Conservation (phyloP, 2,888 invertebrate species). For the Cheilosia scutellata region DNA sequence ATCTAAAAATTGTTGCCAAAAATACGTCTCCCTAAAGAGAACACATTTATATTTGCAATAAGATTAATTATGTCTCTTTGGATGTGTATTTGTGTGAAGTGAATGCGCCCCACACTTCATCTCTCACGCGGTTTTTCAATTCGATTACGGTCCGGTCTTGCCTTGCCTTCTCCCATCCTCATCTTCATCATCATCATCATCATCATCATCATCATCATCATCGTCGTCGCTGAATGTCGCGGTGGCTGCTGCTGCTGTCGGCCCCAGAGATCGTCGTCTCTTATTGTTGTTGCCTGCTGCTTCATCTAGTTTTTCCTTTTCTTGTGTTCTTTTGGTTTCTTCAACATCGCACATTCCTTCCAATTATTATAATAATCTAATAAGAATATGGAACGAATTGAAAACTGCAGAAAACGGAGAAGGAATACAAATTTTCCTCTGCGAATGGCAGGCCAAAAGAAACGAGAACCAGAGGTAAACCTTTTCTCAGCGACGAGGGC, state of each 20-base stretch:
- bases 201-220: constrained; percentile 7
- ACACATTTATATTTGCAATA: constrained; percentile 27
- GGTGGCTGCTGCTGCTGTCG: background rate
- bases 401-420: background rate
- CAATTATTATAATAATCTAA: constrained; percentile 47
- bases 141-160: constrained; percentile 60
- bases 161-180: constrained; percentile 15
- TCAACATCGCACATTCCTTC: constrained; percentile 27
- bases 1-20: constrained; percentile 36
- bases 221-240: constrained; percentile 2
- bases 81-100: constrained; percentile 15
- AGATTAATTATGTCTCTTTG: background rate
- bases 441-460: background rate
- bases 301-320: constrained; percentile 43
- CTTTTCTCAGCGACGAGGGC: background rate
- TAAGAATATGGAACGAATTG: constrained; percentile 39
- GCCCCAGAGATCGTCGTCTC: constrained; percentile 21
- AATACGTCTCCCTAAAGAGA: constrained; percentile 46
- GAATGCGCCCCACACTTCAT: constrained; percentile 33
- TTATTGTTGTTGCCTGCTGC: constrained; percentile 37
- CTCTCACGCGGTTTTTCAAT: constrained; percentile 67
- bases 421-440: constrained; percentile 9
- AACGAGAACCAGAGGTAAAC: background rate
- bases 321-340: constrained; percentile 28
- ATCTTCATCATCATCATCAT: constrained; percentile 21